These are phyloP conservation scores for Lepus americanus DNA, from an alignment of 2,113 vertebrate species.

Conservation along the genomic window DNA sequence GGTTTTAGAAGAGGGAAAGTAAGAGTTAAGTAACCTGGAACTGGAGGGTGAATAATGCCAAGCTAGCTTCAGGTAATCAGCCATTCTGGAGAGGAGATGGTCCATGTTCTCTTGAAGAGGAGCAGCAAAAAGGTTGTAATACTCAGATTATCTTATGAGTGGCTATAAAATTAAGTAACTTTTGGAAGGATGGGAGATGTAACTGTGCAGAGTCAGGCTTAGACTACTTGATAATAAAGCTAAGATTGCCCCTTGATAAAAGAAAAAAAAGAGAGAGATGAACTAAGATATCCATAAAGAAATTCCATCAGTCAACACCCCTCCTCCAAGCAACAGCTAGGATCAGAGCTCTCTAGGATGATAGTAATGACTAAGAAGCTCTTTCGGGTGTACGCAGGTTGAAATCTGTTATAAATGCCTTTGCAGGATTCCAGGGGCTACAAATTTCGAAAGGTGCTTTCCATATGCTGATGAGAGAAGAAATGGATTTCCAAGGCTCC, in stretches of 20 bases:
- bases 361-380: neutral
- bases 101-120: neutral
- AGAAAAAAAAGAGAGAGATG: neutral
- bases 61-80: too few relatives aligned
- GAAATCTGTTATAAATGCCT: neutral
- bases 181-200: neutral
- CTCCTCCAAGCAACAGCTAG: neutral
- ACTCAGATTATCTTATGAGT: neutral
- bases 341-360: neutral
- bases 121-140: neutral
- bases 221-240: neutral
- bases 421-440: neutral
- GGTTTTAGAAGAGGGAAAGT: neutral
- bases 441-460: neutral
- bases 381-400: neutral
- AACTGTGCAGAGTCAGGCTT: neutral
- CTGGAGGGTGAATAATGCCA: neutral
- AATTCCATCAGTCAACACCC: neutral
- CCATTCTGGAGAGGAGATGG: neutral
- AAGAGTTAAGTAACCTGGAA: neutral
- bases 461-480: neutral
- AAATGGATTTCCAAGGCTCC: neutral
- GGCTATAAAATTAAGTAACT: neutral
- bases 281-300: neutral
- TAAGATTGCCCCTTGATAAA: neutral